Evolutionary conservation across 2,797 vertebrate species (phyloP).

Genomic region (Catostomus latipinnis): DNA sequence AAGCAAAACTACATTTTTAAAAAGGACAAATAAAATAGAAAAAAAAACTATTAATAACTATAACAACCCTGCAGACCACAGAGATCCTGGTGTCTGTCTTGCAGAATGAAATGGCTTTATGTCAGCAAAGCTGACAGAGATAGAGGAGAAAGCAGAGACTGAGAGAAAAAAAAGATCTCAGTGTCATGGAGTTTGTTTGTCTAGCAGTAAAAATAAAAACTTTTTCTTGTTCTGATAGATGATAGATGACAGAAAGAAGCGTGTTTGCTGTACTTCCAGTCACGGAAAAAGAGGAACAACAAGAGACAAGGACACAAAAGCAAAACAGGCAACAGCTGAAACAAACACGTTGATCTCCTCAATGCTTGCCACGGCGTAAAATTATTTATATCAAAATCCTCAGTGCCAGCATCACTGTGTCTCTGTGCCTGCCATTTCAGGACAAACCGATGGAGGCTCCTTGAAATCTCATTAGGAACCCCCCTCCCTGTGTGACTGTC

Average conservation of each 20-base stretch:
- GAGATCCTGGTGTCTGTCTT: slow-evolving; percentile 6
- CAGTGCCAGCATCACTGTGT: slow-evolving; percentile 9
- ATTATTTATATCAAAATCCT: background rate
- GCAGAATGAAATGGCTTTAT: slow-evolving; percentile 18
- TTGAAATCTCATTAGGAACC: slow-evolving; percentile 44
- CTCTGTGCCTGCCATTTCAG: slow-evolving; percentile 11
- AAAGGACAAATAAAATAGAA: too few species aligned
- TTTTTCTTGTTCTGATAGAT: slow-evolving; percentile 9
- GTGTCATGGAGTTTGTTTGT: background rate
- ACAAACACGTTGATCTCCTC: slow-evolving; percentile 3
- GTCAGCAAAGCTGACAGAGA: slow-evolving; percentile 14
- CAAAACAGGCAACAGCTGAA: background rate
- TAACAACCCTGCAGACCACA: background rate
- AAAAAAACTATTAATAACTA: too few species aligned
- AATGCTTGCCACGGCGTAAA: background rate
- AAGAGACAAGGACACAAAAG: background rate
- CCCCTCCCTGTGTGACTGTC: background rate
- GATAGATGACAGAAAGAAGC: background rate
- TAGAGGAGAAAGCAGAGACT: background rate
- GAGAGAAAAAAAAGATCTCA: background rate
- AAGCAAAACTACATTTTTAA: too few species aligned
- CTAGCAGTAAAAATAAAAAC: background rate
- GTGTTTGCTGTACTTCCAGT: background rate
- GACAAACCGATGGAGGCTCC: background rate
- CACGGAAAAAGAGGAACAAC: background rate